Percentiles rank a stretch among this genome's conserved stretches.
phyloP scores from a whole-genome alignment of 2,797 vertebrate species.

The Xerus rutilus region DNA sequence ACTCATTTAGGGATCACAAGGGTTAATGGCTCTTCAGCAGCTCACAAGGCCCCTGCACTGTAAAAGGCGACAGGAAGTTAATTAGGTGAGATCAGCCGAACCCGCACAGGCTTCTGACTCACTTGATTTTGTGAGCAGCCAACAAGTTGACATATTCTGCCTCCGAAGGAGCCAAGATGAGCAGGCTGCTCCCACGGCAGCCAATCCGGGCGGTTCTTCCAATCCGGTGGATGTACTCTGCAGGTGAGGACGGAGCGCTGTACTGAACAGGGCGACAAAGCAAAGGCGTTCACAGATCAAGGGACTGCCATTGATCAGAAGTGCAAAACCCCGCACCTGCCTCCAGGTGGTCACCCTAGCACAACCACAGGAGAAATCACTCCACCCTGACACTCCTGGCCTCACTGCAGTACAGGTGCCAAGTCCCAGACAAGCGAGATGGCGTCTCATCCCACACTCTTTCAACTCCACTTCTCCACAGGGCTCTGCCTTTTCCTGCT shows the following conservation, averaged over 20 bases:
- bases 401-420: constrained; percentile 79
- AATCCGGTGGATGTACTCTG: constrained; percentile 96
- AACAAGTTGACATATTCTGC: constrained; percentile 93
- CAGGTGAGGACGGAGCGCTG: constrained; percentile 91
- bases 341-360: constrained; percentile 68
- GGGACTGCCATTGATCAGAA: constrained; percentile 80
- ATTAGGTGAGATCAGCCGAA: constrained; percentile 88
- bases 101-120: constrained; percentile 88
- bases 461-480: constrained; percentile 82
- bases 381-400: constrained; percentile 76
- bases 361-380: constrained; percentile 47
- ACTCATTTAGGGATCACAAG: constrained; percentile 84
- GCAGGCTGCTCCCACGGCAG: constrained; percentile 93
- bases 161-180: constrained; percentile 96
- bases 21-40: constrained; percentile 88
- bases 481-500: constrained; percentile 80
- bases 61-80: constrained; percentile 86
- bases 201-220: constrained; percentile 97
- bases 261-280: constrained; percentile 89
- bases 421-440: constrained; percentile 83
- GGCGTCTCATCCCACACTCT: constrained; percentile 77
- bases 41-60: constrained; percentile 83
- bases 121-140: constrained; percentile 98
- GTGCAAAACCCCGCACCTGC: constrained; percentile 65
- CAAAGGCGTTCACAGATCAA: constrained; percentile 81